These are phyloP conservation scores for Tapirus terrestris DNA, from an alignment of 2,113 vertebrate species.

Conservation along the genomic window DNA sequence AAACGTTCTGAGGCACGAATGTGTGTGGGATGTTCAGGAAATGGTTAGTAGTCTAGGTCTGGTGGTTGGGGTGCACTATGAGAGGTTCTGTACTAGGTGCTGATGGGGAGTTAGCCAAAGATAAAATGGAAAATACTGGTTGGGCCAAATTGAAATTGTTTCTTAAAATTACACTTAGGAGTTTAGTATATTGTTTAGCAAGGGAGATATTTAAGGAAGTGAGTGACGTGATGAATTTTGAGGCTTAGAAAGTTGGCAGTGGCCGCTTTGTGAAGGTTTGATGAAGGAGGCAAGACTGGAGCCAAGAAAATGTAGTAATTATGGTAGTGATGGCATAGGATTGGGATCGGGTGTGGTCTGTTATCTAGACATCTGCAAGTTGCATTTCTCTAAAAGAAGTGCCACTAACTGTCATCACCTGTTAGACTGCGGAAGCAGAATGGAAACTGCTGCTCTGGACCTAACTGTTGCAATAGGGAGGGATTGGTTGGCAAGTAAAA, in stretches of 20 bases:
- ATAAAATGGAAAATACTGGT: background rate
- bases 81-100: background rate
- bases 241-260: background rate
- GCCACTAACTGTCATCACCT: background rate
- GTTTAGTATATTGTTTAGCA: background rate
- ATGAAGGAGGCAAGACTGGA: background rate
- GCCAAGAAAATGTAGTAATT: background rate
- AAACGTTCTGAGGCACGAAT: background rate
- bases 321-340: no score
- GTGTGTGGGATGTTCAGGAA: background rate
- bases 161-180: background rate
- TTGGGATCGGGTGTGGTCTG: background rate
- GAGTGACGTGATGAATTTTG: background rate
- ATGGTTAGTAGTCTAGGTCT: background rate
- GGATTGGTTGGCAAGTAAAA: background rate
- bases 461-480: background rate
- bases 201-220: background rate
- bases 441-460: background rate
- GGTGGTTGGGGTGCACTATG: background rate
- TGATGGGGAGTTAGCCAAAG: background rate
- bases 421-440: background rate
- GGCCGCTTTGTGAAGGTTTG: background rate
- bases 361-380: background rate
- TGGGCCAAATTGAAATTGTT: background rate
- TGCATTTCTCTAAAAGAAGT: constrained; percentile 32